Evolutionary conservation across 2,888 invertebrate species (phyloP).

Genomic region (Leucophora obtusa): DNA sequence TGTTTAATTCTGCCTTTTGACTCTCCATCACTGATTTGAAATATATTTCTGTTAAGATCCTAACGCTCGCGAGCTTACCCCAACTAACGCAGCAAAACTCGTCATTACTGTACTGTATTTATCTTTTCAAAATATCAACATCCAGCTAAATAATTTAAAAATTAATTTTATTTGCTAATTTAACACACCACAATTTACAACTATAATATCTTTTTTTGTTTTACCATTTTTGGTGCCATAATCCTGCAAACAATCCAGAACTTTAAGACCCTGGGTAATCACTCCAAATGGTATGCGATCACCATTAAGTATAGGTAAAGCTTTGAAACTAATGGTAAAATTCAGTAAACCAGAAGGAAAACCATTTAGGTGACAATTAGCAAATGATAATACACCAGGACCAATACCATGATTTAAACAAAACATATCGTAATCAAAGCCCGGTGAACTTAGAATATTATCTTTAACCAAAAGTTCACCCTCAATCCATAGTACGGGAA

Average conservation of each 20-base stretch:
- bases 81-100: too few species aligned
- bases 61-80: too few species aligned
- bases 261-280: slow-evolving; percentile 69
- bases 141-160: too few species aligned
- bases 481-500: slow-evolving; percentile 72
- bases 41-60: too few species aligned
- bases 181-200: slow-evolving; percentile 67
- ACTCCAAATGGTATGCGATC: slow-evolving; percentile 72
- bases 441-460: slow-evolving; percentile 9
- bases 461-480: slow-evolving; percentile 63
- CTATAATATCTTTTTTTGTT: slow-evolving; percentile 67
- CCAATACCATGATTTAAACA: slow-evolving; percentile 50
- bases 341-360: slow-evolving; percentile 69
- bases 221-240: slow-evolving; percentile 73
- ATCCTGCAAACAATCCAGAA: slow-evolving; percentile 69
- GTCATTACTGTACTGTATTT: too few species aligned
- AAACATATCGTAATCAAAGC: slow-evolving; percentile 42
- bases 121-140: too few species aligned
- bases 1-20: too few species aligned
- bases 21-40: too few species aligned
- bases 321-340: slow-evolving; percentile 75
- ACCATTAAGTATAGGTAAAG: slow-evolving; percentile 68
- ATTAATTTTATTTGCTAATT: too few species aligned
- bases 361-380: slow-evolving; percentile 65
- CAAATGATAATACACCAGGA: slow-evolving; percentile 70